phyloP scores from a whole-genome alignment of 2,888 invertebrate genomes.

The Drosophila yooni region DNA sequence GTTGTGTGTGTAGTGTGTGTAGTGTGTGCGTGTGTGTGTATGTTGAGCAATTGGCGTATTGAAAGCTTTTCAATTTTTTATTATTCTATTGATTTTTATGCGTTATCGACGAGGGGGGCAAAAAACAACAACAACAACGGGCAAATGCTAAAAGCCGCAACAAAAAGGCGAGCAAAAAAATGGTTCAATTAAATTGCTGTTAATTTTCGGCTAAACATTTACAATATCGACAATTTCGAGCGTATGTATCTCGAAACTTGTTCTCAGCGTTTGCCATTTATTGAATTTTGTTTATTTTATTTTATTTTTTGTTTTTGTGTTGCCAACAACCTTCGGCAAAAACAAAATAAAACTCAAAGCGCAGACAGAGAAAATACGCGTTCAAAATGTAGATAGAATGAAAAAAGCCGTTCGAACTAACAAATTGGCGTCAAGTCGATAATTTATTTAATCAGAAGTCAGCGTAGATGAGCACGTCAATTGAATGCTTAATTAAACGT shows the following conservation, averaged over 20 bases:
- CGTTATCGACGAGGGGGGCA: constrained; percentile 38
- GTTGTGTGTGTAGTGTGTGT: constrained; percentile 4
- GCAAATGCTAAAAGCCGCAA: constrained; percentile 17
- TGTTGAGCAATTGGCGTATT: constrained; percentile 52
- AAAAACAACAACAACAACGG: constrained; percentile 11
- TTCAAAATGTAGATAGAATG: constrained; percentile 19
- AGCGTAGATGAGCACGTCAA: constrained; percentile 28
- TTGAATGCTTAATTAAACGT: constrained; percentile 42
- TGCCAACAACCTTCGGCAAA: constrained; percentile 51
- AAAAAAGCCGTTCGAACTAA: constrained; percentile 27
- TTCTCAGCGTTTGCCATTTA: constrained; percentile 59
- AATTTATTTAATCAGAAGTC: constrained; percentile 46
- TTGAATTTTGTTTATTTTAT: constrained; percentile 46
- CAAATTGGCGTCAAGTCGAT: constrained; percentile 56
- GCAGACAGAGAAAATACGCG: constrained; percentile 24
- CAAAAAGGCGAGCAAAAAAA: constrained; percentile 38
- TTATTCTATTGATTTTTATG: constrained; percentile 71
- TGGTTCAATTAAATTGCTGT: constrained; percentile 71
- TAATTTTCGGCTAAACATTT: constrained; percentile 77
- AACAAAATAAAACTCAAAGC: constrained; percentile 25
- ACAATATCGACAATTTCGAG: constrained; percentile 39
- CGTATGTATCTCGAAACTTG: constrained; percentile 57
- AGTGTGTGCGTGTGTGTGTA: background rate
- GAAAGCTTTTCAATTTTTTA: constrained; percentile 72
- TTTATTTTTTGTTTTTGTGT: constrained; percentile 6